Evolutionary conservation across 2,888 invertebrate species (phyloP), one percentile per base, ranked within the genome.

Genomic region (Zonitis immaculata): DNA sequence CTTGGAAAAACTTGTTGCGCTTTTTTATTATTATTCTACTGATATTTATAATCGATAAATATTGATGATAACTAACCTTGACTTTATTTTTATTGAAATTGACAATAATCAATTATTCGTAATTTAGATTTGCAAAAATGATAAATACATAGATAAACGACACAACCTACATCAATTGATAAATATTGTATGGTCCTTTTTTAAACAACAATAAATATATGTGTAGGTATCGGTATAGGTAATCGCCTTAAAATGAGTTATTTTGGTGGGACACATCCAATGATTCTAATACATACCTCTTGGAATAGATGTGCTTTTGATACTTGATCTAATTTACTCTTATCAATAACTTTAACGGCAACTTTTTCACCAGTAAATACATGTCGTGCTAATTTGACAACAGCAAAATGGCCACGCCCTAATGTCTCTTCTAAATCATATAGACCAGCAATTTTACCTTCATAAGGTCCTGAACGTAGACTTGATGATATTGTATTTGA

Each of bases 341-440:
- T 99, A 77, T 99, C 99, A 71, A 99, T 99, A 58, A 99, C 91
- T 85, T 95, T 95, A 49, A 95, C 95, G 51, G 95, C 95, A 52
- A 98, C 98, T 78, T 95, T 95, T 80, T 96, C 96, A 30, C 97
- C 97, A 48, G 99, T 99, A 77, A 99, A 98, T 53, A 98, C 98
- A 82, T 99, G 99, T 61, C 94, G 82, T 22, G 99, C 99, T 61
- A 95, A 80, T 80, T 98, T 99, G 43, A 98, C 98, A 59, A 97
- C 95, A 58, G 98, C 98, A 81, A 97, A 99, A 79, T 99, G 98
- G 54, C 98, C 99, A 56, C 95, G 89, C 44, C 99, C 99, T 52
- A 99, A 85, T 4, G 98, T 99, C 76, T 95, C 93, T 76, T 95
- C 91, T 73, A 99, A 82, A 79, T 99, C 98, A 78, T 99, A 99